Conservation (phyloP, 2,888 invertebrate species). For the Limenitis camilla region DNA sequence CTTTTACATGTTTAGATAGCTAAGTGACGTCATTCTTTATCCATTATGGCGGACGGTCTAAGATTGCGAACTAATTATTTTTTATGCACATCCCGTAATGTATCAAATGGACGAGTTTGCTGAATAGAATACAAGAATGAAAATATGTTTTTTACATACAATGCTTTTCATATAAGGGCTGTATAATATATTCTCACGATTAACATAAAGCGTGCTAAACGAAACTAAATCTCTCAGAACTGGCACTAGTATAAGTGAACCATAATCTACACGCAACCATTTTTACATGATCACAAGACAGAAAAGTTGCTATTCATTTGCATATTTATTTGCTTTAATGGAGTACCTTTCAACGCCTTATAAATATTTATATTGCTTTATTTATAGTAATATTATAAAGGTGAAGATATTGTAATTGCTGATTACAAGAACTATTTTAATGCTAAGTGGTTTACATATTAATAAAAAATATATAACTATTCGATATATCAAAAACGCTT, state of each 20-base stretch:
- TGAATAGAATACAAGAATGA: background rate
- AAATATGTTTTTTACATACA: no score
- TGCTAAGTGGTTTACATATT: background rate
- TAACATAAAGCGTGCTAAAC: slow-evolving; percentile 15
- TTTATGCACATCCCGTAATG: no score
- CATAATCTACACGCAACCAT: slow-evolving; percentile 6
- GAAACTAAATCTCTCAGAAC: slow-evolving; percentile 10
- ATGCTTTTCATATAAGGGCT: no score
- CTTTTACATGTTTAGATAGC: no score
- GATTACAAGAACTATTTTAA: background rate
- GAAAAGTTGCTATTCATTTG: slow-evolving; percentile 13
- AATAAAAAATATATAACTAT: background rate
- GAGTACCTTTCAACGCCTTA: background rate
- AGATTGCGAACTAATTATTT: no score
- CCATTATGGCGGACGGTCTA: no score
- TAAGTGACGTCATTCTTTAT: no score
- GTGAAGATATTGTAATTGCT: background rate
- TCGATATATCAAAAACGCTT: no score
- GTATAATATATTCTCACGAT: no score
- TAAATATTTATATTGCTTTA: background rate
- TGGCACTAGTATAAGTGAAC: background rate
- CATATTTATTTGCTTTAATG: slow-evolving; percentile 5
- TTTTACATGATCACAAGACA: slow-evolving; percentile 10
- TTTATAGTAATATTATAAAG: background rate
- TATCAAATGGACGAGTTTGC: no score